Percentiles rank a stretch among this genome's conserved stretches.
phyloP scores from a whole-genome alignment of 1,140 invertebrate species.

The Agrilus planipennis region DNA sequence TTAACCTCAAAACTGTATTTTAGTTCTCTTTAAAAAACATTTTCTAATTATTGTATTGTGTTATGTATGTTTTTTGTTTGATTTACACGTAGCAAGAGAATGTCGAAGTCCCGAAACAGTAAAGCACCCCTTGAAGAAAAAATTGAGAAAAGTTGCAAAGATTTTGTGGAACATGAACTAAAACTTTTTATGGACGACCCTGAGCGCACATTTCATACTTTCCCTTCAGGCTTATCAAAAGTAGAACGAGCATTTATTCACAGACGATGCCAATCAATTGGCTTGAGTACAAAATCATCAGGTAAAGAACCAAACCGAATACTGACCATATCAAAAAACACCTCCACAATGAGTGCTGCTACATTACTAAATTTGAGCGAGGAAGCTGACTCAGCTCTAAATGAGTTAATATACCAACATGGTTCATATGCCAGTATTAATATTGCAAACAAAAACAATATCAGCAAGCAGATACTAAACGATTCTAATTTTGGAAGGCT shows the following conservation, averaged over 20 bases:
- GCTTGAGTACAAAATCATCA: conserved; percentile 49
- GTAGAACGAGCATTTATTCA: conserved; percentile 62
- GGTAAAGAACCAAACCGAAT: conserved; percentile 52
- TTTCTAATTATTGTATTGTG: too few species aligned
- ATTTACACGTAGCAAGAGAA: too few species aligned
- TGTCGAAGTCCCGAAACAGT: too few species aligned
- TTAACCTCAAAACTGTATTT: too few species aligned
- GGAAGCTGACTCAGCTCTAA: not conserved
- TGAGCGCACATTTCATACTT: too few species aligned
- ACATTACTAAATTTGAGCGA: conserved; percentile 32
- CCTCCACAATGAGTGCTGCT: conserved; percentile 46
- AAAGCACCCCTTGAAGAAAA: too few species aligned
- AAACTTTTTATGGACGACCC: too few species aligned
- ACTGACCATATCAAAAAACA: conserved; percentile 52
- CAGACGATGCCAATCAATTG: conserved; percentile 41
- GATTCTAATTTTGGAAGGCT: conserved; percentile 4
- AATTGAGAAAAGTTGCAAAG: too few species aligned
- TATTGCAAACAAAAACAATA: conserved; percentile 41
- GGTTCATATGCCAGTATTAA: conserved; percentile 41
- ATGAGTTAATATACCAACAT: not conserved
- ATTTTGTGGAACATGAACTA: too few species aligned
- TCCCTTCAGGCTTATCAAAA: conserved; percentile 55
- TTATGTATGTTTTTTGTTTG: too few species aligned
- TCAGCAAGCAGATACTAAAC: conserved; percentile 11
- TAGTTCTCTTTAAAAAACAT: too few species aligned